Percentiles rank a stretch among this genome's conserved stretches.
These are phyloP conservation scores for Condylostylus longicornis DNA, from an alignment of 1,140 invertebrate genomes.

Conservation along the genomic window DNA sequence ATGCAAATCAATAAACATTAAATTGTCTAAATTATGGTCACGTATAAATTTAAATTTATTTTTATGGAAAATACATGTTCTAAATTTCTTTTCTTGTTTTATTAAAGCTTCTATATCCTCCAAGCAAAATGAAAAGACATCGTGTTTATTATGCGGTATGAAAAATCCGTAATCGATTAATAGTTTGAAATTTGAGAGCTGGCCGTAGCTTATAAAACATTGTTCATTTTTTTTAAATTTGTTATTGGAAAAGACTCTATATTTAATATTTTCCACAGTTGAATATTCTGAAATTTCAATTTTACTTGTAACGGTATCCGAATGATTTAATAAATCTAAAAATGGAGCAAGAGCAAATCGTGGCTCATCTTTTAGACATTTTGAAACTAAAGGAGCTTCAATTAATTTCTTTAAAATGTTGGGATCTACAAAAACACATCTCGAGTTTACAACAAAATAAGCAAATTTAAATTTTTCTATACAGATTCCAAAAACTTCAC, in stretches of 20 bases:
- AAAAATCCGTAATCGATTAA: slow-evolving; percentile 63
- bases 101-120: slow-evolving; percentile 32
- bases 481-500: slow-evolving; percentile 26
- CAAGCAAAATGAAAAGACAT: slow-evolving; percentile 38
- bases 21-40: slow-evolving; percentile 32
- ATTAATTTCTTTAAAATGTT: slow-evolving; percentile 14
- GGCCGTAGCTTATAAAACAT: slow-evolving; percentile 63
- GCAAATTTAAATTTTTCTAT: slow-evolving; percentile 36
- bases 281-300: slow-evolving; percentile 28
- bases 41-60: slow-evolving; percentile 37
- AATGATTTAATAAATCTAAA: slow-evolving; percentile 68
- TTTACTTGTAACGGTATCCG: slow-evolving; percentile 34
- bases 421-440: slow-evolving; percentile 42
- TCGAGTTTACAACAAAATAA: slow-evolving; percentile 62
- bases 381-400: slow-evolving; percentile 12
- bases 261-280: slow-evolving; percentile 16
- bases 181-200: slow-evolving; percentile 49
- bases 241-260: slow-evolving; percentile 36
- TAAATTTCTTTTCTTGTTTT: slow-evolving; percentile 19
- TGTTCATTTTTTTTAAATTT: slow-evolving; percentile 38
- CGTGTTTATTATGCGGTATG: slow-evolving; percentile 43
- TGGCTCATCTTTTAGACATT: slow-evolving; percentile 37
- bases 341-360: slow-evolving; percentile 57
- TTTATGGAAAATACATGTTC: slow-evolving; percentile 15
- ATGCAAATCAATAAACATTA: slow-evolving; percentile 28